These are phyloP conservation scores for Pyrocoelia pectoralis DNA, from an alignment of 2,888 invertebrate species.

Conservation along the genomic window DNA sequence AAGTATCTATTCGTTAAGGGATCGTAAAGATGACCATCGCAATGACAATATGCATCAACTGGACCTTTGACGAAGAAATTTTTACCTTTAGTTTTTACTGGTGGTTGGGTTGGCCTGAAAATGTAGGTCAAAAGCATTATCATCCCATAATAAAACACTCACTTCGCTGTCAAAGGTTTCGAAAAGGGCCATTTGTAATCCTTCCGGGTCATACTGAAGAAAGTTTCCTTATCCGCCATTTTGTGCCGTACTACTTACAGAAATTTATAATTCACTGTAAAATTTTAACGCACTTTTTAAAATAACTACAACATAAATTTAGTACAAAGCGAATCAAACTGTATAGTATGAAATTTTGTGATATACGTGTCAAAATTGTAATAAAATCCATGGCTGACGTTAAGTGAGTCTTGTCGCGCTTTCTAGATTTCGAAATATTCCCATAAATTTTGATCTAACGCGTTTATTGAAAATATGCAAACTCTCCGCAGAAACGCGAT, in stretches of 20 bases:
- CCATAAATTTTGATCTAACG: no score
- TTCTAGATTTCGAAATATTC: no score
- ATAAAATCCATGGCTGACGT: slow-evolving; percentile 47
- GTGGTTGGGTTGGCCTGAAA: slow-evolving; percentile 67
- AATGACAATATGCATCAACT: slow-evolving; percentile 70
- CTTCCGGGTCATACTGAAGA: slow-evolving; percentile 61
- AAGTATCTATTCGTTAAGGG: slow-evolving; percentile 69
- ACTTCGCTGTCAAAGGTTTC: slow-evolving; percentile 66
- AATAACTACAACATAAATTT: slow-evolving; percentile 14
- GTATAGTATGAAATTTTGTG: slow-evolving; percentile 51
- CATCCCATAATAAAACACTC: slow-evolving; percentile 35
- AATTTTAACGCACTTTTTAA: neutral
- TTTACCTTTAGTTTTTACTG: slow-evolving; percentile 61
- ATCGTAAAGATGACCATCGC: slow-evolving; percentile 69
- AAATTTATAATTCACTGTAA: neutral
- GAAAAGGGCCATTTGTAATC: slow-evolving; percentile 70
- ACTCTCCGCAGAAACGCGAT: no score
- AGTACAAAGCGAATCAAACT: slow-evolving; percentile 40
- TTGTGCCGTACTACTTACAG: neutral
- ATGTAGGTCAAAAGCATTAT: no score
- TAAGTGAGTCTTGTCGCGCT: no score
- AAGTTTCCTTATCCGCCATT: slow-evolving; percentile 55
- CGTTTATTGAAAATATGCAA: no score
- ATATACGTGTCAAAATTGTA: slow-evolving; percentile 49
- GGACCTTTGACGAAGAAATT: slow-evolving; percentile 62